These are phyloP conservation scores for Diachasma alloeum DNA, from an alignment of 1,140 invertebrate species.

Conservation along the genomic window DNA sequence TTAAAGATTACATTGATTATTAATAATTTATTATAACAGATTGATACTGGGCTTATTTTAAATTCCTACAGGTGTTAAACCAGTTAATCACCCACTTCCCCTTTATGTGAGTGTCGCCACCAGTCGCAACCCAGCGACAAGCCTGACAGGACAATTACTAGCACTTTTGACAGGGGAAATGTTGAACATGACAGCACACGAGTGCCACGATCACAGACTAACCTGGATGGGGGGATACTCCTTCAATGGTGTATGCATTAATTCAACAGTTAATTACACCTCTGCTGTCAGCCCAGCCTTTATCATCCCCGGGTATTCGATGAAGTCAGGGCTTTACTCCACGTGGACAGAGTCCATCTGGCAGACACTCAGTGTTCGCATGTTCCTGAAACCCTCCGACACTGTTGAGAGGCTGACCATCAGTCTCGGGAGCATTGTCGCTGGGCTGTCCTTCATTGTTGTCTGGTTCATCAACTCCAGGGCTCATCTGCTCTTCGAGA, in stretches of 20 bases:
- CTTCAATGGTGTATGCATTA: constrained; percentile 76
- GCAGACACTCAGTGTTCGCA: constrained; percentile 75
- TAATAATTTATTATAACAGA: too few relatives aligned
- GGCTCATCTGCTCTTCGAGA: constrained; percentile 71
- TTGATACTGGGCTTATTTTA: too few relatives aligned
- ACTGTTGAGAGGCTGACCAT: constrained; percentile 74
- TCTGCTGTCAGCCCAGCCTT: constrained; percentile 84
- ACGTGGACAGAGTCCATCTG: constrained; percentile 94
- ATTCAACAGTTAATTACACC: constrained; percentile 77
- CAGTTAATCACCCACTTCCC: constrained; percentile 54
- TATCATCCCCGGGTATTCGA: constrained; percentile 78
- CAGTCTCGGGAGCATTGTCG: constrained; percentile 70
- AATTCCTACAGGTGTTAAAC: constrained; percentile 34
- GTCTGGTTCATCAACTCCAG: constrained; percentile 76
- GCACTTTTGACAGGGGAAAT: constrained; percentile 68
- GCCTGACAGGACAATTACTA: constrained; percentile 65
- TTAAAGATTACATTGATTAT: too few relatives aligned
- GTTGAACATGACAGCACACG: constrained; percentile 50
- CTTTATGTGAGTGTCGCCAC: constrained; percentile 70
- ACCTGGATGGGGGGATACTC: constrained; percentile 70
- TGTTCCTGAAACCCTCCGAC: constrained; percentile 83
- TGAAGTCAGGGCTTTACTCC: constrained; percentile 80
- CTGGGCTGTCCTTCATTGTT: constrained; percentile 72
- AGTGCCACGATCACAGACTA: constrained; percentile 53
- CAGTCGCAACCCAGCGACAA: constrained; percentile 59